Percentiles rank a stretch among this genome's conserved stretches.
phyloP scores from a whole-genome alignment of 2,888 invertebrate genomes.

The Diaphora mendica region DNA sequence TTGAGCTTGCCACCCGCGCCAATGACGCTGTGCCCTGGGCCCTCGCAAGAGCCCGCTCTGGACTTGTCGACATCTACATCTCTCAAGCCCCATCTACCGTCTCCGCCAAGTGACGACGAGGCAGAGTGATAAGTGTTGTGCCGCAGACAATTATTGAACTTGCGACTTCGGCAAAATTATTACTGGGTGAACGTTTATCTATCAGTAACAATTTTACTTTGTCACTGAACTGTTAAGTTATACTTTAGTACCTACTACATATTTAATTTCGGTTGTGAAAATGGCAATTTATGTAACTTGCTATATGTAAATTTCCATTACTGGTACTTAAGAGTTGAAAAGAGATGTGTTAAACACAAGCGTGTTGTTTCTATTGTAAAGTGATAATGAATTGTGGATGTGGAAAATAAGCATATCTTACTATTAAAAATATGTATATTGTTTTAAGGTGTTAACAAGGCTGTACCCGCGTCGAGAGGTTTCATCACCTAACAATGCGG shows the following conservation, averaged over 20 bases:
- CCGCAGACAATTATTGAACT: slow-evolving; percentile 68
- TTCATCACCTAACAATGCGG: neutral
- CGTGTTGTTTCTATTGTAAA: slow-evolving; percentile 74
- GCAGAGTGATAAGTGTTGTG: slow-evolving; percentile 81
- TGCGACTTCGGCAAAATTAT: slow-evolving; percentile 63
- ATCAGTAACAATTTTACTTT: slow-evolving; percentile 67
- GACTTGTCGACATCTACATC: slow-evolving; percentile 72
- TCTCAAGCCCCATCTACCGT: slow-evolving; percentile 58
- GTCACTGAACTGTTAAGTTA: slow-evolving; percentile 78
- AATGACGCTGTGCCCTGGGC: slow-evolving; percentile 26
- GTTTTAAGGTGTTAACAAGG: slow-evolving; percentile 29
- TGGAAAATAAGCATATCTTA: slow-evolving; percentile 75
- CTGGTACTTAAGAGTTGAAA: slow-evolving; percentile 78
- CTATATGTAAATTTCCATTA: slow-evolving; percentile 78
- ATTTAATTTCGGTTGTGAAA: slow-evolving; percentile 87
- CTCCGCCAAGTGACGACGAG: slow-evolving; percentile 62
- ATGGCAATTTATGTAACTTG: slow-evolving; percentile 85
- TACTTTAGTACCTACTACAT: slow-evolving; percentile 79
- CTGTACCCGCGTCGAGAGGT: slow-evolving; percentile 8
- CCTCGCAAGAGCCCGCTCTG: slow-evolving; percentile 69
- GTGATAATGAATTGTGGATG: slow-evolving; percentile 67
- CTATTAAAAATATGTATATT: slow-evolving; percentile 36
- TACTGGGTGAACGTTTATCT: slow-evolving; percentile 53
- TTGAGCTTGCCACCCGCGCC: slow-evolving; percentile 35
- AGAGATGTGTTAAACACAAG: slow-evolving; percentile 82